Percentiles rank a stretch among this genome's conserved stretches.
These are phyloP conservation scores for Castor canadensis DNA, from an alignment of 2,113 vertebrate genomes.

Conservation along the genomic window DNA sequence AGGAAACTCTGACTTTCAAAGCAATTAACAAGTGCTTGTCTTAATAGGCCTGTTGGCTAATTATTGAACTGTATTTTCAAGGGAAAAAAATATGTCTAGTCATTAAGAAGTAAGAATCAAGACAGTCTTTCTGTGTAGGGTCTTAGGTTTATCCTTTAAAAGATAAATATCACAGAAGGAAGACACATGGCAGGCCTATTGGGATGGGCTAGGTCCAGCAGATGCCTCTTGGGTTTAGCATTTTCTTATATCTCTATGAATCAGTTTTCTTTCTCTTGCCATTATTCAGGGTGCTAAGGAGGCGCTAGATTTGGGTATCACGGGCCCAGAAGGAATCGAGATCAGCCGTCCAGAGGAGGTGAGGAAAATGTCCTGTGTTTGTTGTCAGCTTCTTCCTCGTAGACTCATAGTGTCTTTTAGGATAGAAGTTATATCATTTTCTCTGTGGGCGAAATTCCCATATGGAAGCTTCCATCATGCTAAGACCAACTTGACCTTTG, in stretches of 20 bases:
- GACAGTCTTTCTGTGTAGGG: not conserved
- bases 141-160: not conserved
- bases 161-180: not conserved
- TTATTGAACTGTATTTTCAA: conserved; percentile 28
- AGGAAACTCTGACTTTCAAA: conserved; percentile 11
- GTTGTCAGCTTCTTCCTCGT: not conserved
- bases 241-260: not conserved
- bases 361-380: conserved; percentile 24
- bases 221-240: not conserved
- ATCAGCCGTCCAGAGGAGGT: conserved; percentile 98
- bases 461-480: not conserved
- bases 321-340: conserved; percentile 96
- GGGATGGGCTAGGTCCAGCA: not conserved
- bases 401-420: not conserved
- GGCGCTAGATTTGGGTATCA: conserved; percentile 95
- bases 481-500: not conserved
- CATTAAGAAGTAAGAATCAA: not conserved
- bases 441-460: not conserved
- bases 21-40: not conserved
- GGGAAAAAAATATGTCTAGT: not conserved
- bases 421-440: not conserved
- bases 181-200: not conserved
- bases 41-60: not conserved
- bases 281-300: conserved; percentile 93
- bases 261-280: not conserved